Base-by-base conservation (phyloP, 2,797 vertebrate genomes). In the Acanthurus lineatus region DNA sequence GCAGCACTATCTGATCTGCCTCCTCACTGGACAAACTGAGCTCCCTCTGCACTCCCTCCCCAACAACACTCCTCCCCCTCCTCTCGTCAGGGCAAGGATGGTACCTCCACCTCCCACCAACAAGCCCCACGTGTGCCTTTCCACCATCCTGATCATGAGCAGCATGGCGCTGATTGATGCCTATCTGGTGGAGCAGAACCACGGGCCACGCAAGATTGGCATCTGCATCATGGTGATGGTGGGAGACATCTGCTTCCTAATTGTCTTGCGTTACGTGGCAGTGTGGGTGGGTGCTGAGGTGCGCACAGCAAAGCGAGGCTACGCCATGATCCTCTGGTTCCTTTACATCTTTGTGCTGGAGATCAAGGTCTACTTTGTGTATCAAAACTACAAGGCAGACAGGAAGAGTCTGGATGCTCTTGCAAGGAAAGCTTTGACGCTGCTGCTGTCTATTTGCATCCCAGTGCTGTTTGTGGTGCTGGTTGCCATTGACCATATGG, bases 371-470 rank as follows among this genome's bases (percentile, higher is more conserved):
- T 97, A 97, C 93, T 97, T 97, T 73, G 92, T 97, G 44, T 96
- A 96, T 88, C 97, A 97, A 91, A 97, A 97, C 92, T 97, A 97
- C 77, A 97, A 97, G 87, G 96, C 96, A 0, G 97, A 97, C 88
- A 91, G 96, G 48, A 96, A 95, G 62, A 96, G 94, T 80, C 83
- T 96, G 86, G 95, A 96, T 1, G 93, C 95, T 42, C 92, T 97
- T 0, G 95, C 96, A 2, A 94, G 96, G 83, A 96, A 96, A 83
- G 93, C 94, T 0, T 64, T 97, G 72, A 96, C 95, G 1, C 82
- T 97, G 70, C 81, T 96, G 76, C 89, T 96, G 48, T 95, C 96
- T 59, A 84, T 96, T 74, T 95, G 93, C 82, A 93, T 96, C 40
- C 95, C 96, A 0, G 90, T 95, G 61, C 91, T 96, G 71, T 97